Base-by-base conservation (phyloP, 2,113 vertebrate genomes). In the Ctenomys sociabilis region DNA sequence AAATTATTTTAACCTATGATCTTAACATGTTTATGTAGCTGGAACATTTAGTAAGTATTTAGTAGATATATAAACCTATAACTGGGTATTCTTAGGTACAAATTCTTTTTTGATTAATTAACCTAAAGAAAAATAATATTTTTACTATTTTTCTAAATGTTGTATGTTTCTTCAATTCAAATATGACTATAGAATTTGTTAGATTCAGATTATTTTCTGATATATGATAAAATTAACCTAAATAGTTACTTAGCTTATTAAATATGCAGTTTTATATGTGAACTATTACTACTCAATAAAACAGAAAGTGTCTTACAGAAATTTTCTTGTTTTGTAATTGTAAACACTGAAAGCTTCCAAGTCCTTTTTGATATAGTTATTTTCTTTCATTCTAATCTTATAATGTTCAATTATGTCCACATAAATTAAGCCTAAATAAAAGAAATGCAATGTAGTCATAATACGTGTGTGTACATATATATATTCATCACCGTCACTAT, bases 81-180 rank as follows among this genome's bases (percentile, higher is more conserved):
- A 52, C 37, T 95, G 54, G 22, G 73, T 77, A n/a, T 85, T 91
- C 68, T 88, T 86, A 93, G 91, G 35, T 84, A 49, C 30, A 91
- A 92, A 84, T 49, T 95, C 35, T 82, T 96, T 97, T 28, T 84
- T 88, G 37, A n/a, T 96, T 91, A 95, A 77, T 80, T 86, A 95
- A 1, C 14, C n/a, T 86, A 13, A 75, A 35, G 61, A 90, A 86
- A 94, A 59, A 32, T 24, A 35, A 4, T 94, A 68, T 92, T 82
- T 86, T 1, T 70, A 92, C 87, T 45, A 73, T 66, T 94, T n/a
- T 68, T 96, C 90, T 88, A 85, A 94, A 85, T 54, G 3, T 54
- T 83, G 22, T 6, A 57, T 91, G 3, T 40, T 84, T 2, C 2
- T 54, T 93, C 0, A 32, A 43, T 90, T 97, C 28, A 88, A 37